These are phyloP conservation scores for Linepithema humile DNA, from an alignment of 1,140 invertebrate genomes.

Conservation along the genomic window DNA sequence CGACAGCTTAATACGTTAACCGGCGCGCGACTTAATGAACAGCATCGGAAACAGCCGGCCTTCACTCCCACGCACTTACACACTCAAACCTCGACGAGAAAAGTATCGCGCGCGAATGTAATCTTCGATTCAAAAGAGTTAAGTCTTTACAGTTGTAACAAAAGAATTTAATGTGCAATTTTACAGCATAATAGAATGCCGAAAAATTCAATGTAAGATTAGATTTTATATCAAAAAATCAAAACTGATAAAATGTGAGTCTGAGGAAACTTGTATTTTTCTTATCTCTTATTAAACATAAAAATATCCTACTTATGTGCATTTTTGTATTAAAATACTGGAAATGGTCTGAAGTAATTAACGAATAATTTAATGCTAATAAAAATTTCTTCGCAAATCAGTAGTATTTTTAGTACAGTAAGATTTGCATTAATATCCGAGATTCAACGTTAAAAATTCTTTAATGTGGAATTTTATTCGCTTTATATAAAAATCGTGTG, in stretches of 20 bases:
- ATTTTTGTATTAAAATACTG: neutral
- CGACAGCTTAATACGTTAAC: slow-evolving; percentile 75
- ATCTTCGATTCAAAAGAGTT: neutral
- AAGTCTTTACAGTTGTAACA: too few species aligned
- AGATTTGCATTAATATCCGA: neutral
- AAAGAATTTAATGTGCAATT: too few species aligned
- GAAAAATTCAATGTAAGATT: too few species aligned
- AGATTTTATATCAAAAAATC: too few species aligned
- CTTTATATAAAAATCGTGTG: neutral
- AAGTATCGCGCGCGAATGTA: neutral
- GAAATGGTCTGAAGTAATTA: neutral
- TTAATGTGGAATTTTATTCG: neutral
- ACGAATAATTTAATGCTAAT: neutral
- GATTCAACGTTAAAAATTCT: neutral
- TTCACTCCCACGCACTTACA: slow-evolving; percentile 4
- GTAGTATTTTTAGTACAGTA: neutral
- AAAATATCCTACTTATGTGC: neutral
- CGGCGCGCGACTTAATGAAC: slow-evolving; percentile 60
- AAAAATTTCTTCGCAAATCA: neutral
- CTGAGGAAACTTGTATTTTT: too few species aligned
- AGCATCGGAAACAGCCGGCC: slow-evolving; percentile 21
- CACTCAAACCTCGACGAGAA: neutral
- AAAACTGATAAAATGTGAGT: too few species aligned
- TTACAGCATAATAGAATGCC: too few species aligned
- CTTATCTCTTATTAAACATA: too few species aligned